Evolutionary conservation across 2,797 vertebrate species (phyloP).

Genomic region (Decapterus maruadsi): DNA sequence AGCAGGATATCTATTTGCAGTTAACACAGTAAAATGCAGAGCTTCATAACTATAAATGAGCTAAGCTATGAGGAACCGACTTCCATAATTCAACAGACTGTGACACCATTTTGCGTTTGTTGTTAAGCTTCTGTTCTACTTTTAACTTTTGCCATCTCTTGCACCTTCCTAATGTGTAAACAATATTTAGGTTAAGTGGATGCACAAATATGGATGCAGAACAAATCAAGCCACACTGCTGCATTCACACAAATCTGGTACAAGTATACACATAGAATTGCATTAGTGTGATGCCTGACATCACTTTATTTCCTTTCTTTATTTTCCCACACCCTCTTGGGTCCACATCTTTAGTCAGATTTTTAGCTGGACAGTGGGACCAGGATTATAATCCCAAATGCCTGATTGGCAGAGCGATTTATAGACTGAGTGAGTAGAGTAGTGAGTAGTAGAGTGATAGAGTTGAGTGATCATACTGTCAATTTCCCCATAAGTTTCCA

Average conservation of each 20-base stretch:
- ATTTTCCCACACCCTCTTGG: neutral
- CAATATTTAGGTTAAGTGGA: conserved; percentile 16
- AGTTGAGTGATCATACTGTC: too few relatives aligned
- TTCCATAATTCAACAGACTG: conserved; percentile 30
- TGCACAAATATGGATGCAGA: conserved; percentile 2
- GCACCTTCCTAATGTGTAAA: neutral
- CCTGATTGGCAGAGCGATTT: too few relatives aligned
- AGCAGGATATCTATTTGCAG: conserved; percentile 10
- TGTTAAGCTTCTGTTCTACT: conserved; percentile 14
- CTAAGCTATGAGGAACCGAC: neutral
- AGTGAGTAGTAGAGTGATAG: too few relatives aligned
- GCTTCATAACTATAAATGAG: conserved; percentile 17
- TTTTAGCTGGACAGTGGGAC: too few relatives aligned
- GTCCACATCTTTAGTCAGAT: neutral
- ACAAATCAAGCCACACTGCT: neutral
- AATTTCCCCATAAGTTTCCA: too few relatives aligned
- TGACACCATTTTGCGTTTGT: conserved; percentile 26
- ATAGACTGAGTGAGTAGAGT: too few relatives aligned
- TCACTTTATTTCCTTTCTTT: neutral
- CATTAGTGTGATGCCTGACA: neutral
- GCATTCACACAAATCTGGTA: neutral
- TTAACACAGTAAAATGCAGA: conserved; percentile 16
- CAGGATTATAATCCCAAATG: too few relatives aligned
- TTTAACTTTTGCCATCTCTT: conserved; percentile 2
- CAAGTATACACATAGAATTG: neutral